A percentile compares a stretch with the other conserved stretches of the same genome.
Evolutionary conservation across 64 coral and sea anemone species (phyloP).

Genomic region (Actinia tenebrosa): DNA sequence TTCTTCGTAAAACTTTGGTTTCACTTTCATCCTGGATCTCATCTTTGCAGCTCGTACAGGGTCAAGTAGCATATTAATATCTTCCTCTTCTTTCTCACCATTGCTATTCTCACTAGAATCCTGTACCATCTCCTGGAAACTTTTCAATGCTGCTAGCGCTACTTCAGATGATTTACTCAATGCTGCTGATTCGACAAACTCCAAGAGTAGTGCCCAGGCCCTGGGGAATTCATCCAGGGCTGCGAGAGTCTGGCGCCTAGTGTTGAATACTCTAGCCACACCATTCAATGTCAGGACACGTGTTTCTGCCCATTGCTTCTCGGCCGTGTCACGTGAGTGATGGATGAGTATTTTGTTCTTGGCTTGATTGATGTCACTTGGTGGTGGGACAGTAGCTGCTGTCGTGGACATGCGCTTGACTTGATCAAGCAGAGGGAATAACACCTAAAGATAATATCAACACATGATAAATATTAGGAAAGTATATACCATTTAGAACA

Average conservation of each 20-base stretch:
- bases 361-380: slow-evolving; percentile 57
- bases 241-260: slow-evolving; percentile 81
- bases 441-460: slow-evolving; percentile 35
- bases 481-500: no score
- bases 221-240: slow-evolving; percentile 84
- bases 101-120: slow-evolving; percentile 47
- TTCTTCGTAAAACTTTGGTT: slow-evolving; percentile 96
- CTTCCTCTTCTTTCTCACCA: slow-evolving; percentile 3
- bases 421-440: slow-evolving; percentile 96
- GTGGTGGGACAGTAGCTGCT: slow-evolving; percentile 84
- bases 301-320: slow-evolving; percentile 97
- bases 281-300: slow-evolving; percentile 81
- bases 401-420: slow-evolving; percentile 96
- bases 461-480: no score
- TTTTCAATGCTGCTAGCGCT: slow-evolving; percentile 85
- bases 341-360: slow-evolving; percentile 93
- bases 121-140: slow-evolving; percentile 95
- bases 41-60: slow-evolving; percentile 39
- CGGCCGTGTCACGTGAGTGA: slow-evolving; percentile 92
- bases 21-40: slow-evolving; percentile 62
- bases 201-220: slow-evolving; percentile 81
- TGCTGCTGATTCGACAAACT: slow-evolving; percentile 86
- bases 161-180: slow-evolving; percentile 95
- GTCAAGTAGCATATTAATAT: slow-evolving; percentile 13
- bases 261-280: slow-evolving; percentile 97